Percentiles rank a stretch among this genome's conserved stretches.
phyloP scores from a whole-genome alignment of 2,888 invertebrate genomes.

The Perizoma flavofasciatum region DNA sequence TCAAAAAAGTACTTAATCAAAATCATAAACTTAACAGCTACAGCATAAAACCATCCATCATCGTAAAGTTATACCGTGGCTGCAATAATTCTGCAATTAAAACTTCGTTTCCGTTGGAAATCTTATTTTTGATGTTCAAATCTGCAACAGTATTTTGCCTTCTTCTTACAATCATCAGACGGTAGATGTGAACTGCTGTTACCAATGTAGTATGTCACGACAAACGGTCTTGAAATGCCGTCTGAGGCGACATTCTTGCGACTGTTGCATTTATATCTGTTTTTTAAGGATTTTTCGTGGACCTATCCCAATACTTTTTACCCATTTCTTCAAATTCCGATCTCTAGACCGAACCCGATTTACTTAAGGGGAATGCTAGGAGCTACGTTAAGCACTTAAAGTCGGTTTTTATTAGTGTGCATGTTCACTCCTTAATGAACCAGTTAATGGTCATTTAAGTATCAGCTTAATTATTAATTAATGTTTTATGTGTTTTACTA shows the following conservation, averaged over 20 bases:
- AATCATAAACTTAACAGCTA: conserved; percentile 19
- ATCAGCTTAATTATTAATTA: conserved; percentile 39
- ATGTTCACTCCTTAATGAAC: conserved; percentile 27
- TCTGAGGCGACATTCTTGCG: too few species aligned
- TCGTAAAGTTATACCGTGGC: conserved; percentile 25
- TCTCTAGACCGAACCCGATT: too few species aligned
- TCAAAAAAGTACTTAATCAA: neutral
- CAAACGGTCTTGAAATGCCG: too few species aligned
- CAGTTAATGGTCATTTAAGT: conserved; percentile 21
- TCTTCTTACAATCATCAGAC: too few species aligned
- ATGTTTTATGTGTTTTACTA: conserved; percentile 22
- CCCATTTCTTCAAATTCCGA: too few species aligned
- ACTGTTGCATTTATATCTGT: too few species aligned
- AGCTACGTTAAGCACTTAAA: neutral
- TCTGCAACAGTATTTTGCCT: neutral
- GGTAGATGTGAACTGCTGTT: too few species aligned
- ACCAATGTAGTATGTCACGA: too few species aligned
- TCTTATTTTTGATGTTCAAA: conserved; percentile 3
- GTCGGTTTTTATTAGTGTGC: conserved; percentile 4
- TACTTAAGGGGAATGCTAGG: too few species aligned
- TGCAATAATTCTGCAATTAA: conserved; percentile 27
- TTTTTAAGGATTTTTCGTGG: too few species aligned
- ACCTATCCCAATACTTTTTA: too few species aligned
- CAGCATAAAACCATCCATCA: conserved; percentile 40
- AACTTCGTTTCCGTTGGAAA: conserved; percentile 20